Conservation (phyloP, 92 coral and sea anemone species). For the Porites rus region DNA sequence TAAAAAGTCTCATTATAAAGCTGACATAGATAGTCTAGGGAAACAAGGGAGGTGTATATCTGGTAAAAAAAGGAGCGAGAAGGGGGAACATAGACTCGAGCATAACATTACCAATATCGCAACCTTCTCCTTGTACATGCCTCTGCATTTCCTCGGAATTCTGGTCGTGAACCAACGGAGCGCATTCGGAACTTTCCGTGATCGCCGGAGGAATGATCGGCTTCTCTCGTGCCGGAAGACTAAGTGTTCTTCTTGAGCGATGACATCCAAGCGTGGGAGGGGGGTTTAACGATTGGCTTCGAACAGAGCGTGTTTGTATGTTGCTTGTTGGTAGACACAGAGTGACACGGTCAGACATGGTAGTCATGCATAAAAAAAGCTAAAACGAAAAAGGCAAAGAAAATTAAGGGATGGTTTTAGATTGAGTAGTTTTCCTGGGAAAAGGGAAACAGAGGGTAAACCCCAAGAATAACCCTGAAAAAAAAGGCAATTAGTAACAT, state of each 20-base stretch:
- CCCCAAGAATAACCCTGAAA: too few relatives aligned
- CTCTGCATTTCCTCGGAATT: neutral
- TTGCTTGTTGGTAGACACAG: conserved; percentile 16
- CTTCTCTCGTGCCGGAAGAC: conserved; percentile 73
- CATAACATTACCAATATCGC: conserved; percentile 15
- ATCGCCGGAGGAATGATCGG: conserved; percentile 53
- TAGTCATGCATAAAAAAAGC: neutral
- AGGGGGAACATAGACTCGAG: too few relatives aligned
- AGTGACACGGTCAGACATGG: conserved; percentile 51
- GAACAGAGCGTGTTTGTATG: conserved; percentile 27
- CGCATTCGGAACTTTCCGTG: conserved; percentile 38
- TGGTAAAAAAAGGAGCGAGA: too few relatives aligned
- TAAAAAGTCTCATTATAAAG: too few relatives aligned
- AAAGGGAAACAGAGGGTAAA: too few relatives aligned
- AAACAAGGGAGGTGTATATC: too few relatives aligned
- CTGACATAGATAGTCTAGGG: too few relatives aligned
- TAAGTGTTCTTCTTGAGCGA: conserved; percentile 64
- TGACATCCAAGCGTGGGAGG: conserved; percentile 29
- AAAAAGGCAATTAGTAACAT: too few relatives aligned
- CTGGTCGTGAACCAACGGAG: conserved; percentile 29
- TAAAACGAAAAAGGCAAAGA: neutral
- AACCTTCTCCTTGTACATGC: neutral
- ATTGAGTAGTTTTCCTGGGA: too few relatives aligned
- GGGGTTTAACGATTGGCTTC: conserved; percentile 68
- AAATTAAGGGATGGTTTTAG: neutral